These are phyloP conservation scores for Elachura formosa DNA, from an alignment of 2,113 vertebrate species.

Conservation along the genomic window DNA sequence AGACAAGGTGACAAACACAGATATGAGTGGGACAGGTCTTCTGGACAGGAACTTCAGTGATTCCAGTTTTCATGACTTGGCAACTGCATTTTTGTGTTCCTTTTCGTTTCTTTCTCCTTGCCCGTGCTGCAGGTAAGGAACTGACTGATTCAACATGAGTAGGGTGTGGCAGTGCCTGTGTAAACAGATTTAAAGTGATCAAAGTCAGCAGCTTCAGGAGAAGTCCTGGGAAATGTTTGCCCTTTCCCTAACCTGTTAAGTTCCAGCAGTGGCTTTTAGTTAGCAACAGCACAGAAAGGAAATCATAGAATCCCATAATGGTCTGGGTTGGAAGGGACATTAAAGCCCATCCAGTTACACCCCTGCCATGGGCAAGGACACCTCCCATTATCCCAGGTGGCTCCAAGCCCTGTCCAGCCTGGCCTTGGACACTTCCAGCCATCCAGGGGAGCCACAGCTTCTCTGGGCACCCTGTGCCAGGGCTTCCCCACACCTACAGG, in stretches of 20 bases:
- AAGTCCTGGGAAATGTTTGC: not conserved
- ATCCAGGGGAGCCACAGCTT: not conserved
- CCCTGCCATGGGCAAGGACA: not conserved
- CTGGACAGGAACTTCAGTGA: rapidly evolving
- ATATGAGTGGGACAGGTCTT: not conserved
- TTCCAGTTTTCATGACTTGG: not conserved
- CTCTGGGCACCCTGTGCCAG: not conserved
- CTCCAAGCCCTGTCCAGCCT: rapidly evolving
- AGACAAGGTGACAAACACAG: not conserved
- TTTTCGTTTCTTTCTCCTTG: not conserved
- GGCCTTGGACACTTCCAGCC: not conserved
- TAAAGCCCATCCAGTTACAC: rapidly evolving
- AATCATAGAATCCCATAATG: not conserved
- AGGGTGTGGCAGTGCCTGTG: not conserved
- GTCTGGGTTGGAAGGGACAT: not conserved
- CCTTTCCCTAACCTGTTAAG: not conserved
- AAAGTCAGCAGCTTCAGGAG: not conserved
- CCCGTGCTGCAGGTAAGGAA: not conserved
- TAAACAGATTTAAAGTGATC: not conserved
- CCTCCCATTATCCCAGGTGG: not conserved
- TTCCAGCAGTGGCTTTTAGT: not conserved
- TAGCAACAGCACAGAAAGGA: not conserved
- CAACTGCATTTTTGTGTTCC: not conserved
- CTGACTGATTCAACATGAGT: not conserved
- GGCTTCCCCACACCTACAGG: not conserved